These are phyloP conservation scores for Sceloporus undulatus DNA, from an alignment of 2,113 vertebrate species.

Conservation along the genomic window DNA sequence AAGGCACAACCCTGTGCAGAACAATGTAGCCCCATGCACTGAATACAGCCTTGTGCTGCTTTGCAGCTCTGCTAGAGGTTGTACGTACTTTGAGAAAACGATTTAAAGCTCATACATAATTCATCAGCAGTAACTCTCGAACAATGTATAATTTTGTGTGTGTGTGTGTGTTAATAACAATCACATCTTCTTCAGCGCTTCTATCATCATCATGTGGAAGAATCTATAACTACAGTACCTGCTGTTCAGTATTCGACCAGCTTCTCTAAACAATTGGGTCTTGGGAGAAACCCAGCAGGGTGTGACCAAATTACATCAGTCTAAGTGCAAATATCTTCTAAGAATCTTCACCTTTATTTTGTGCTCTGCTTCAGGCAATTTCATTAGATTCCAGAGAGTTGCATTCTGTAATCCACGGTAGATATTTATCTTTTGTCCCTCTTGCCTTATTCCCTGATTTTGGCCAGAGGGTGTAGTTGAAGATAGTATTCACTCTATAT, in stretches of 20 bases:
- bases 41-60: constrained; percentile 37
- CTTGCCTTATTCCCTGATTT: constrained; percentile 29
- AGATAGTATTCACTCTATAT: not conserved
- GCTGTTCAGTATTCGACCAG: not conserved
- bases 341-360: not conserved
- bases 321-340: not conserved
- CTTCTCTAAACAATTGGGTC: not conserved
- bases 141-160: constrained; percentile 27
- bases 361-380: constrained; percentile 8
- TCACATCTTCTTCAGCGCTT: constrained; percentile 37
- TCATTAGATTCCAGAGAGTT: not conserved
- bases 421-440: not conserved
- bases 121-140: constrained; percentile 42
- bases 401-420: not conserved
- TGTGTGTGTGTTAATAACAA: constrained; percentile 29
- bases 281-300: not conserved
- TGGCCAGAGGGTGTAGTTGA: not conserved
- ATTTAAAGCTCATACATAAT: constrained; percentile 59
- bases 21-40: constrained; percentile 40
- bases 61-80: constrained; percentile 31
- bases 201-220: constrained; percentile 14
- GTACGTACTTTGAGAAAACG: constrained; percentile 28
- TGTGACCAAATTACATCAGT: not conserved
- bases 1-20: constrained; percentile 13
- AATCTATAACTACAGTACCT: constrained; percentile 24